A percentile compares a stretch with the other conserved stretches of the same genome.
Conservation (phyloP, 2,888 invertebrate species). For the Drosophila neutralis region DNA sequence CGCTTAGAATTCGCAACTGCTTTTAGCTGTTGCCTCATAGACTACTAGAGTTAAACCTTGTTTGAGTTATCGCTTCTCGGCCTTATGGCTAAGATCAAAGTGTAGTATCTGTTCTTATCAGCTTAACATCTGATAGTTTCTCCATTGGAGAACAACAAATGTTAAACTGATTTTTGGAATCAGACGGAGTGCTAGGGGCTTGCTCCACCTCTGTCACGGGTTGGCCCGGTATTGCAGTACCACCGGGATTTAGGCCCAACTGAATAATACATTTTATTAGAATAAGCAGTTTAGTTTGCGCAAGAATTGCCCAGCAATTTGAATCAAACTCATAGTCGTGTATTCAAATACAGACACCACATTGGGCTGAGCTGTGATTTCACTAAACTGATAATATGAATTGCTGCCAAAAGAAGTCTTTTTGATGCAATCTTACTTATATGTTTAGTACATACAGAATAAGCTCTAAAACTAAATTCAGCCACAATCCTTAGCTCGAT, state of each 20-base stretch:
- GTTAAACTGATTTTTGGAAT: conserved; percentile 39
- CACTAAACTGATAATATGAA: neutral
- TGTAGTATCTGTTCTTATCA: conserved; percentile 50
- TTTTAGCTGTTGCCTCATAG: neutral
- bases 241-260: conserved; percentile 2
- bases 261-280: neutral
- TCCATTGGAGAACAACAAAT: conserved; percentile 49
- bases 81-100: conserved; percentile 42
- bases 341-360: neutral
- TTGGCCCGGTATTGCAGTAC: conserved; percentile 34
- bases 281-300: neutral
- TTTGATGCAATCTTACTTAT: neutral
- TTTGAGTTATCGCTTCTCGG: conserved; percentile 18
- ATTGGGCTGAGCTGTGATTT: neutral
- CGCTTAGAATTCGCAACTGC: conserved; percentile 17
- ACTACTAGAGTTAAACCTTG: rapidly evolving
- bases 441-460: neutral
- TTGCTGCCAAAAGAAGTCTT: neutral
- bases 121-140: conserved; percentile 51
- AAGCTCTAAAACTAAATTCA: too few relatives aligned
- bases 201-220: conserved; percentile 50
- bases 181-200: conserved; percentile 31
- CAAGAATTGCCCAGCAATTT: neutral
- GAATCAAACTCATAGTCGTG: neutral
- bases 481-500: neutral